Percentiles rank a stretch among this genome's conserved stretches.
phyloP scores from a whole-genome alignment of 2,113 vertebrate species.

The Harpagus bidentatus region DNA sequence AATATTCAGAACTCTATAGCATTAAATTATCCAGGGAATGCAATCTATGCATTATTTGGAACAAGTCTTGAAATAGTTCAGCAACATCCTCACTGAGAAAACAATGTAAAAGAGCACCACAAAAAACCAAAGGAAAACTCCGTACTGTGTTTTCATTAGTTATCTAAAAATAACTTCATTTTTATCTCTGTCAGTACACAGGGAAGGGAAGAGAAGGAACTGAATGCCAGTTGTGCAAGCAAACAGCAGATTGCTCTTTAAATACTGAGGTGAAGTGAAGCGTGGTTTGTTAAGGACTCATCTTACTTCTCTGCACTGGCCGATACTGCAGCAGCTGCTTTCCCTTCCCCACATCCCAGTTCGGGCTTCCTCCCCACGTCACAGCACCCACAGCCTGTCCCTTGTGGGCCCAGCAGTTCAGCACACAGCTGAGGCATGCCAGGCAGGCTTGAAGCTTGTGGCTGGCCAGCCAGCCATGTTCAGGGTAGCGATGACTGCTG shows the following conservation, averaged over 20 bases:
- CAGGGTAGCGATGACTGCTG: neutral
- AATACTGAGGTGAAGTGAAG: rapidly evolving
- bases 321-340: too few species aligned
- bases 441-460: neutral
- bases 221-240: neutral
- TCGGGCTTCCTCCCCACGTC: neutral
- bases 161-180: neutral
- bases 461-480: neutral
- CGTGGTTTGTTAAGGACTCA: too few species aligned
- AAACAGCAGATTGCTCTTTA: neutral
- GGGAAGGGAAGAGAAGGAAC: neutral
- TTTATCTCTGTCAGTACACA: neutral
- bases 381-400: neutral
- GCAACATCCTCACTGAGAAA: neutral
- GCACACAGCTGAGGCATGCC: rapidly evolving
- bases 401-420: neutral
- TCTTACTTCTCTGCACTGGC: neutral
- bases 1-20: neutral
- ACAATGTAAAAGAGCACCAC: neutral
- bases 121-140: neutral
- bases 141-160: neutral
- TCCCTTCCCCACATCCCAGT: neutral
- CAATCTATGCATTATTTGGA: neutral
- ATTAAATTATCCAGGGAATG: neutral
- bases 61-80: neutral